Evolutionary conservation across 2,888 invertebrate genomes (phyloP).

Genomic region (Nymphalis urticae): DNA sequence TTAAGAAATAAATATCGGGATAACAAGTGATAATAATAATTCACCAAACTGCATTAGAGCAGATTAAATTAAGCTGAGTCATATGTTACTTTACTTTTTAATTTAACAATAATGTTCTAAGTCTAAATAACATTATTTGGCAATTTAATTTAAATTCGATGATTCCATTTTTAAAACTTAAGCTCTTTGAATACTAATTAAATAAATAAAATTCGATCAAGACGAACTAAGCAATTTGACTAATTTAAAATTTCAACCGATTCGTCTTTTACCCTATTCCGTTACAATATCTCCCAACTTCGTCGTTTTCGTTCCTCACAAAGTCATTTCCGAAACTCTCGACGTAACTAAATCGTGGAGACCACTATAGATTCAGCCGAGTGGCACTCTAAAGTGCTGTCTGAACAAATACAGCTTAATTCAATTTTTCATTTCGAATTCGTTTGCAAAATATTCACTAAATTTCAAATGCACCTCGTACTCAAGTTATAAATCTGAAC

Average conservation of each 20-base stretch:
- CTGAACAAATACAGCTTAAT: conserved; percentile 13
- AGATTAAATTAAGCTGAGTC: no score
- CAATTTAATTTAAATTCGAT: no score
- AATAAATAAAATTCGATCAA: no score
- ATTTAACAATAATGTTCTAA: no score
- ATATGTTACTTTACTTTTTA: no score
- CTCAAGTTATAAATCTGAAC: not conserved
- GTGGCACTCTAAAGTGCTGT: not conserved
- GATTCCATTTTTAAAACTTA: no score
- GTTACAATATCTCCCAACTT: not conserved
- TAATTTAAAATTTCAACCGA: not conserved
- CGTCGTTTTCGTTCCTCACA: not conserved
- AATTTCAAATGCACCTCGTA: not conserved
- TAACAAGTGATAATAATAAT: no score
- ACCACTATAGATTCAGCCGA: not conserved
- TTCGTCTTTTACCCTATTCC: not conserved
- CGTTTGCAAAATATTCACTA: conserved; percentile 9
- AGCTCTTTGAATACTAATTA: no score
- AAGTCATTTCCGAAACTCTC: not conserved
- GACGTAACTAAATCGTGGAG: conserved; percentile 1
- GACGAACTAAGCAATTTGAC: not conserved
- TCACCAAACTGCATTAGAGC: no score
- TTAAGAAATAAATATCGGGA: no score
- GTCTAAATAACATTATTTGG: no score
- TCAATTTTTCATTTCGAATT: conserved; percentile 21